A percentile compares a stretch with the other conserved stretches of the same genome.
Evolutionary conservation across 2,797 vertebrate species (phyloP).

Genomic region (Phrynocephalus guinanensis): DNA sequence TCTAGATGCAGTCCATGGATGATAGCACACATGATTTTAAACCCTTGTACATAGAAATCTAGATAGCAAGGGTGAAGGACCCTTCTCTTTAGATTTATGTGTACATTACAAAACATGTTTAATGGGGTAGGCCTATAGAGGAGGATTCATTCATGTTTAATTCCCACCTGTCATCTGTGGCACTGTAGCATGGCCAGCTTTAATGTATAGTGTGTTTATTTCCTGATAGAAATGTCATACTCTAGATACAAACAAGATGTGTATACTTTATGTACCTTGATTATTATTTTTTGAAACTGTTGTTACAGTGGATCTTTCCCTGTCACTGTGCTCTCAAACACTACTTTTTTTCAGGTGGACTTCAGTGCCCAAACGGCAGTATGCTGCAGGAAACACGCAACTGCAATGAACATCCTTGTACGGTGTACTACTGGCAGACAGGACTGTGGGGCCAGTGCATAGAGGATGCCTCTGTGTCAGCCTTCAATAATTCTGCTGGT

Average conservation of each 20-base stretch:
- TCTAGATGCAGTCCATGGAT: background rate
- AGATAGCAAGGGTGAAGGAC: background rate
- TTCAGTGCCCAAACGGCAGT: conserved; percentile 90
- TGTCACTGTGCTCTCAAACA: conserved; percentile 10
- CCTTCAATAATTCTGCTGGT: conserved; percentile 84
- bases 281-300: background rate
- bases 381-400: conserved; percentile 89
- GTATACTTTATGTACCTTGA: background rate
- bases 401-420: conserved; percentile 96
- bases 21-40: background rate
- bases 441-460: conserved; percentile 92
- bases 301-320: background rate
- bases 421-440: conserved; percentile 97
- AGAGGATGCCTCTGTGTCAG: conserved; percentile 87
- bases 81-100: background rate
- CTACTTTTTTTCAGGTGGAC: conserved; percentile 81
- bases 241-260: conserved; percentile 1
- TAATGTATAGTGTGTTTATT: background rate
- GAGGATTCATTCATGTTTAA: background rate
- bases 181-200: background rate
- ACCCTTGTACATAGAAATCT: background rate
- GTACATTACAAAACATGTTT: background rate
- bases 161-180: background rate
- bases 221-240: conserved; percentile 12
- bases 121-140: background rate